phyloP scores from a whole-genome alignment of 2,888 invertebrate genomes.

The Argyra leucocephala region DNA sequence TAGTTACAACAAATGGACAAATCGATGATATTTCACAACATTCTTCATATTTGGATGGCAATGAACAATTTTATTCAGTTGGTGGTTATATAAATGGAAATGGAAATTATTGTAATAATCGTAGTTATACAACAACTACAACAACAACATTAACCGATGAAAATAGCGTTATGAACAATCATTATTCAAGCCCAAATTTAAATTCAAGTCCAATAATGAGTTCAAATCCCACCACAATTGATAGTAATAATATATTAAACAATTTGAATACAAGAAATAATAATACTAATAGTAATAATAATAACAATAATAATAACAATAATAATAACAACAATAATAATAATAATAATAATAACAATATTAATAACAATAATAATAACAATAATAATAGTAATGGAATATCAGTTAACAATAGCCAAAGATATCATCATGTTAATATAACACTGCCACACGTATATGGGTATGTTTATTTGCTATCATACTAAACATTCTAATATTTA shows the following conservation, averaged over 20 bases:
- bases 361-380: too few species aligned
- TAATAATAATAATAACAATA: conserved; percentile 10
- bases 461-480: conserved; percentile 18
- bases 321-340: conserved; percentile 18
- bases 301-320: conserved; percentile 19
- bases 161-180: conserved; percentile 20
- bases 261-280: conserved; percentile 21
- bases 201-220: conserved; percentile 15
- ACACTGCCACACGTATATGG: conserved; percentile 30
- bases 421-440: conserved; percentile 31
- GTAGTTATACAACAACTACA: conserved; percentile 21
- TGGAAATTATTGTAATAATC: conserved; percentile 26
- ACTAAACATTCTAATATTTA: neutral
- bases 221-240: conserved; percentile 21
- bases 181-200: conserved; percentile 22
- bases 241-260: conserved; percentile 23
- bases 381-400: conserved; percentile 8
- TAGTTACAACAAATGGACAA: neutral
- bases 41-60: neutral
- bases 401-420: conserved; percentile 19
- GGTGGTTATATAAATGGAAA: conserved; percentile 29
- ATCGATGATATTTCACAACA: neutral
- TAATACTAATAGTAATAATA: conserved; percentile 8
- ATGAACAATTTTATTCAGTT: conserved; percentile 17
- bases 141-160: conserved; percentile 7